phyloP scores from a whole-genome alignment of 2,113 vertebrate genomes.

The Origma solitaria region DNA sequence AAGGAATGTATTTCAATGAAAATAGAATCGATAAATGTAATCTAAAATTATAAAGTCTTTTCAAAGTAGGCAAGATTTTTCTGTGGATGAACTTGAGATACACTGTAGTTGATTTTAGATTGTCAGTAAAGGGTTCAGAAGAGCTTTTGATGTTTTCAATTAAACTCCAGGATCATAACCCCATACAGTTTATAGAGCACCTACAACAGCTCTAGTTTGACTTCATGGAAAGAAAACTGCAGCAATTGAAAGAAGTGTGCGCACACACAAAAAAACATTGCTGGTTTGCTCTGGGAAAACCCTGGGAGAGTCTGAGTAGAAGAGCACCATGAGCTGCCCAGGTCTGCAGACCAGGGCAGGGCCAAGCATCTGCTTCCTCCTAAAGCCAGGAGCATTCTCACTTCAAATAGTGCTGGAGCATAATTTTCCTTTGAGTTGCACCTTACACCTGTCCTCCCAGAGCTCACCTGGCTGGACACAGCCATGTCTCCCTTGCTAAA shows the following conservation, averaged over 20 bases:
- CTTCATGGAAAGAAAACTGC: not conserved
- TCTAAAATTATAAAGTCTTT: not conserved
- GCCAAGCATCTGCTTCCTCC: not conserved
- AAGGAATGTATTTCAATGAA: not conserved
- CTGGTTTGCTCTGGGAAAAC: not conserved
- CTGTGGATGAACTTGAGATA: not conserved
- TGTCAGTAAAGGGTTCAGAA: not conserved
- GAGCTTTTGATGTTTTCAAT: not conserved
- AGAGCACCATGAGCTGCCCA: accelerated
- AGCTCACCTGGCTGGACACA: accelerated
- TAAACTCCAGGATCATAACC: not conserved
- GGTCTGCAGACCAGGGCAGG: not conserved
- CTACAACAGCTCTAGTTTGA: not conserved
- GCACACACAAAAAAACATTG: not conserved
- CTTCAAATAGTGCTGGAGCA: not conserved
- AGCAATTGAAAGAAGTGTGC: not conserved
- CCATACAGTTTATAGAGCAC: not conserved
- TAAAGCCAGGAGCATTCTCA: not conserved
- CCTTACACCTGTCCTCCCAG: not conserved
- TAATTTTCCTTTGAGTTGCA: not conserved
- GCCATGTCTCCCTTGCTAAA: accelerated
- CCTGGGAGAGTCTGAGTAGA: not conserved
- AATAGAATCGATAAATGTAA: not conserved
- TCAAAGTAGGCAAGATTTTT: not conserved
- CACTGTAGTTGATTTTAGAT: not conserved